Base-by-base conservation (phyloP, 1,140 invertebrate genomes). In the Marisa cornuarietis region DNA sequence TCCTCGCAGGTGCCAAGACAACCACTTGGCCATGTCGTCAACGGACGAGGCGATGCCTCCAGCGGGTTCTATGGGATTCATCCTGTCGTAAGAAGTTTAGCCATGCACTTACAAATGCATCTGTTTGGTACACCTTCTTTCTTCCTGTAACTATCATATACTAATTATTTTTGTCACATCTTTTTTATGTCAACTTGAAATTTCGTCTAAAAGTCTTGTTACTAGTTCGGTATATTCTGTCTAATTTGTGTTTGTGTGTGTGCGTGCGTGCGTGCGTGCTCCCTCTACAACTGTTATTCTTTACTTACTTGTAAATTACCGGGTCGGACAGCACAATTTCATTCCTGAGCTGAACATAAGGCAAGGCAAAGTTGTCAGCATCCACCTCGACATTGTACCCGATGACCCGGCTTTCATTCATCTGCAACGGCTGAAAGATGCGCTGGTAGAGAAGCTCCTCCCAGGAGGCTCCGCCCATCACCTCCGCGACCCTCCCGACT, bases 41-140 rank as follows among this genome's bases (percentile, higher is more conserved):
- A 78, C 82, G 20, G 76, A 77, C 0, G 83, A 83, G 1, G 75
- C 63, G 11, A 83, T 79, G 24, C 63, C 71, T 5, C 79, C 80
- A 24, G 83, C 82, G 22, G 82, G 78, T 54, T 83, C 82, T 24
- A 72, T 11, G 14, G 80, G 80, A 54, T 49, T n/a, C 14, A 83
- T 71, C 20, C 83, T 84, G 68, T 22, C 51, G 18, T 52, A 22
- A 80, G 22, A 58, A 58, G 31, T 42, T 42, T 42, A 42, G 6
- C 31, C 6, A 42, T 42, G 31, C 31, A 42, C 31, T 42, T 42
- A n/a, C 8, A 61, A 77, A 26, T 18, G 22, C 9, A 7, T 14
- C 18, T 68, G 42, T 24, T 18, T n/a, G n/a, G n/a, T 18, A 71
- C 26, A 42, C 10, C 9, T 49, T 9, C 0, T 51, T 51, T 5